Evolutionary conservation across 2,113 vertebrate genomes (phyloP).

Genomic region (Melanerpes formicivorus): DNA sequence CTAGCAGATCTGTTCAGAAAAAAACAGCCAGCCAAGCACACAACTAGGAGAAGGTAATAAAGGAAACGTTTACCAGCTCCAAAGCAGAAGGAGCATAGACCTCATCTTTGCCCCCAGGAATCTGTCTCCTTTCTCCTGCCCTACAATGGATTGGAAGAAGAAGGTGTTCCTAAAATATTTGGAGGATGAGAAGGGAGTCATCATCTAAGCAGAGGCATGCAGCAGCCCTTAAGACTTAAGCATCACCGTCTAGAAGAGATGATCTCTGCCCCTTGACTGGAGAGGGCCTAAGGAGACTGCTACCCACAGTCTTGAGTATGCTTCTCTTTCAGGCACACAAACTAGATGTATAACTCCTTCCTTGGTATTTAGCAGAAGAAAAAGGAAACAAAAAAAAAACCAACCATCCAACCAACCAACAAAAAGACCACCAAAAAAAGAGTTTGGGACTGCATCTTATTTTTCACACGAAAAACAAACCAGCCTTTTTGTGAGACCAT

Average conservation of each 20-base stretch:
- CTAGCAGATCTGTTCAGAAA: background rate
- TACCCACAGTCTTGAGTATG: background rate
- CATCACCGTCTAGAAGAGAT: background rate
- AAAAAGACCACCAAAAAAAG: background rate
- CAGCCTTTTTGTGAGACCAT: background rate
- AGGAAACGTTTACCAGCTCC: background rate
- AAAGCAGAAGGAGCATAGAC: background rate
- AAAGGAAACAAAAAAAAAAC: background rate
- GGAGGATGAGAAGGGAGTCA: background rate
- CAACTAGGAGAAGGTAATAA: background rate
- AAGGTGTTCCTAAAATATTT: background rate
- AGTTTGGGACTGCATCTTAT: background rate
- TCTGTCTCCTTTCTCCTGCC: background rate
- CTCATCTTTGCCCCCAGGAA: background rate
- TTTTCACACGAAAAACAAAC: background rate
- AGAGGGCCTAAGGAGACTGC: background rate
- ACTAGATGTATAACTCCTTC: background rate
- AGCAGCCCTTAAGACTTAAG: background rate
- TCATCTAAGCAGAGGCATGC: background rate
- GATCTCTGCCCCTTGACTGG: background rate
- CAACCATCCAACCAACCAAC: background rate
- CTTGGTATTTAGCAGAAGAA: background rate
- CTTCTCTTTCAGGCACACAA: background rate
- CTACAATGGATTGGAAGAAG: background rate
- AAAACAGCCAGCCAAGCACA: slow-evolving; percentile 17